Evolutionary conservation across 2,113 vertebrate species (phyloP).

Genomic region (Nesospiza acunhae): DNA sequence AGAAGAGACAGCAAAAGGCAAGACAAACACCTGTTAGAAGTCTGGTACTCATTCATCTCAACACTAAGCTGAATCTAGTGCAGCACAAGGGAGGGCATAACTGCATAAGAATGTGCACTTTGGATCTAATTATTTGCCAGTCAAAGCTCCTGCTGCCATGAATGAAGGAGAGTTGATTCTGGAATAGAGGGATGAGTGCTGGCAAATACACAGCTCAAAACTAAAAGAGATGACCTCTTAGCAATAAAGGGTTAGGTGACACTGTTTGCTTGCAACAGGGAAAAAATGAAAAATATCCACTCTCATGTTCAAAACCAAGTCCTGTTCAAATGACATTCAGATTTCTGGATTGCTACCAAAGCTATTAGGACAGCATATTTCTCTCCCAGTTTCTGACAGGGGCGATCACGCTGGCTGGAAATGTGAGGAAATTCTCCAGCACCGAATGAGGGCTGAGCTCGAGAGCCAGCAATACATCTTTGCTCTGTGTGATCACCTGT

Average conservation of each 20-base stretch:
- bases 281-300: neutral
- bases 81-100: neutral
- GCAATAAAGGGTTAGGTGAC: neutral
- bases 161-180: neutral
- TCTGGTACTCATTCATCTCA: neutral
- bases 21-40: neutral
- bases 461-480: neutral
- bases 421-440: neutral
- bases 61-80: neutral
- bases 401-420: accelerated
- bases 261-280: neutral
- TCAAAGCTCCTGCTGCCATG: neutral
- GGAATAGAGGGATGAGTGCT: neutral
- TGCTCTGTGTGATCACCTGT: neutral
- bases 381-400: neutral
- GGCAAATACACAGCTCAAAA: neutral
- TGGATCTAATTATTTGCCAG: neutral
- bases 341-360: neutral
- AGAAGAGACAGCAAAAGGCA: neutral
- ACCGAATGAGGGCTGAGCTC: neutral
- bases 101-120: neutral
- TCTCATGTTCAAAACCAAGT: neutral
- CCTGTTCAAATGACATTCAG: neutral
- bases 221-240: neutral
- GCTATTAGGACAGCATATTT: neutral